A percentile compares a stretch with the other conserved stretches of the same genome.
Conservation (phyloP, 2,888 invertebrate genomes). For the Yponomeuta cagnagella region DNA sequence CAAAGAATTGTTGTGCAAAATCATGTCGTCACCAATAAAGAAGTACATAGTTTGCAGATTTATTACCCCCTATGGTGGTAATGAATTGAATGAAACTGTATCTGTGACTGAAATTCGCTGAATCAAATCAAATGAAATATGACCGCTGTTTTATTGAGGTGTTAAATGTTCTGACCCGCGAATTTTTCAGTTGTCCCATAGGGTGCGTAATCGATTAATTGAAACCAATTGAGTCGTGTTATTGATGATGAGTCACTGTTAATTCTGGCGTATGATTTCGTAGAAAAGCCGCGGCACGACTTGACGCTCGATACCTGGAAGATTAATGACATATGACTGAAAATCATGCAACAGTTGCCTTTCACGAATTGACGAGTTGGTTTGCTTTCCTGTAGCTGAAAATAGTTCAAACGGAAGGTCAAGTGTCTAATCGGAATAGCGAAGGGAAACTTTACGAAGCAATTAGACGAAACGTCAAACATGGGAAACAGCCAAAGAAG, state of each 20-base stretch:
- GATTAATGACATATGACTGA: slow-evolving; percentile 10
- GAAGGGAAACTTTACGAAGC: not conserved
- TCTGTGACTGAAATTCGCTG: slow-evolving; percentile 16
- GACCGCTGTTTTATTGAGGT: slow-evolving; percentile 23
- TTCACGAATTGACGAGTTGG: not conserved
- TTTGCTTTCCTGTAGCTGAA: not conserved
- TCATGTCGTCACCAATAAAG: not conserved
- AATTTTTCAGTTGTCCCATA: slow-evolving; percentile 39
- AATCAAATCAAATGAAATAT: slow-evolving; percentile 34
- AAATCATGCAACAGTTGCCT: not conserved
- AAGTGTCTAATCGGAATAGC: not conserved
- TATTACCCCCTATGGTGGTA: too few relatives aligned
- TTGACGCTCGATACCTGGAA: not conserved
- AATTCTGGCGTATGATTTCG: slow-evolving; percentile 22
- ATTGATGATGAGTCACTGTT: slow-evolving; percentile 38
- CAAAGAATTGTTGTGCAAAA: not conserved
- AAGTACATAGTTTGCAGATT: not conserved
- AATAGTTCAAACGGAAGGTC: not conserved
- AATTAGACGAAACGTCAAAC: not conserved
- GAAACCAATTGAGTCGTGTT: slow-evolving; percentile 39
- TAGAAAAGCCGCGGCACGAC: not conserved
- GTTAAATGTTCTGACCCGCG: slow-evolving; percentile 49
- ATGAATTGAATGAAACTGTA: not conserved
- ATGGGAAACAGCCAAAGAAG: too few relatives aligned
- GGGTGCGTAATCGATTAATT: slow-evolving; percentile 45